These are phyloP conservation scores for Micronycteris hirsuta DNA, from an alignment of 2,113 vertebrate species.

Conservation along the genomic window DNA sequence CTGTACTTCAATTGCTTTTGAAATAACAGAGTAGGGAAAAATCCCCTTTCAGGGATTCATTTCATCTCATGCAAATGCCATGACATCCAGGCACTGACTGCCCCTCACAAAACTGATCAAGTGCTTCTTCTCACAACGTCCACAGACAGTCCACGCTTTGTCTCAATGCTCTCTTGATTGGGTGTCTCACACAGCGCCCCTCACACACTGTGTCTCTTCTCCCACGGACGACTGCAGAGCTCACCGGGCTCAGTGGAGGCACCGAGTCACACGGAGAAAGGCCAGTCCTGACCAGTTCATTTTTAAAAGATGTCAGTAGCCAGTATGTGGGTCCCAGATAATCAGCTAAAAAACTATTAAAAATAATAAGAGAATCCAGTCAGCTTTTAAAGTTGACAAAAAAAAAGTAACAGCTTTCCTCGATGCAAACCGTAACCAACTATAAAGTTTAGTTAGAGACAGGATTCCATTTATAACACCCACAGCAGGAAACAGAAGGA, in stretches of 20 bases:
- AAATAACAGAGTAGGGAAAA: not conserved
- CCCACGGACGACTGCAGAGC: not conserved
- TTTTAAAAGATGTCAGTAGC: not conserved
- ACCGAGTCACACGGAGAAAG: not conserved
- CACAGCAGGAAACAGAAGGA: not conserved
- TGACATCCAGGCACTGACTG: not conserved
- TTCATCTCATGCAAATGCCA: not conserved
- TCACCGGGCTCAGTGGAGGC: not conserved
- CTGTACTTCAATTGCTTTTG: not conserved
- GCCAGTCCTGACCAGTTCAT: not conserved
- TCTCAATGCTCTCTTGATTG: not conserved
- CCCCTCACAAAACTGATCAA: not conserved
- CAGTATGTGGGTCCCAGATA: not conserved
- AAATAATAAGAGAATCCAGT: not conserved
- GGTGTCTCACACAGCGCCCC: not conserved
- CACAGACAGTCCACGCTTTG: not conserved
- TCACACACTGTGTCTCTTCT: not conserved
- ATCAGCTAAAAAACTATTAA: not conserved
- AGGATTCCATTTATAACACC: not conserved
- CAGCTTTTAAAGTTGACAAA: conserved; percentile 12
- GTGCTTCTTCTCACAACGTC: not conserved
- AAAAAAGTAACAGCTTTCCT: not conserved
- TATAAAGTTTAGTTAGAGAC: not conserved
- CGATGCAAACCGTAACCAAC: not conserved
- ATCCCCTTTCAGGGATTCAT: not conserved